phyloP scores from a whole-genome alignment of 2,797 vertebrate species.

The Sitta carolinensis region DNA sequence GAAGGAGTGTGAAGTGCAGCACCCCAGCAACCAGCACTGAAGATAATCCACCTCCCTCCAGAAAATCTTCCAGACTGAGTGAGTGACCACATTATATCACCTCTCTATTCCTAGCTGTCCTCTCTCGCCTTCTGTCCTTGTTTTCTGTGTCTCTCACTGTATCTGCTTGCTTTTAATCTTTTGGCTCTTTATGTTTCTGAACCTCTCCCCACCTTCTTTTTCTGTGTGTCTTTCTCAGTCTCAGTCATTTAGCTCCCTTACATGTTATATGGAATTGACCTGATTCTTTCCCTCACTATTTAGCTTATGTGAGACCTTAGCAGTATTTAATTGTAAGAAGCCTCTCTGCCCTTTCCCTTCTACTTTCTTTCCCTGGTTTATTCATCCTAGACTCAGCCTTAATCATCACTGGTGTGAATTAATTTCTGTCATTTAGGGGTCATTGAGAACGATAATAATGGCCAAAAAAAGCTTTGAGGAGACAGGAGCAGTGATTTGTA shows the following conservation, averaged over 20 bases:
- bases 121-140: not conserved
- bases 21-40: conserved; percentile 30
- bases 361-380: not conserved
- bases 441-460: not conserved
- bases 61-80: conserved; percentile 57
- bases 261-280: not conserved
- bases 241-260: not conserved
- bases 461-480: not conserved
- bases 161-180: not conserved
- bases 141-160: not conserved
- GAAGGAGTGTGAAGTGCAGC: conserved; percentile 68
- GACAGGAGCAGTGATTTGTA: not conserved
- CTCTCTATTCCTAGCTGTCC: not conserved
- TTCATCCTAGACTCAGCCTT: not conserved
- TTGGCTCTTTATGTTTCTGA: not conserved
- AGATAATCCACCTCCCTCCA: conserved; percentile 44
- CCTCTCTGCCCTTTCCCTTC: not conserved
- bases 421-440: not conserved
- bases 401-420: not conserved
- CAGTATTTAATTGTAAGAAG: not conserved
- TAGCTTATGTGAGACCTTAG: not conserved
- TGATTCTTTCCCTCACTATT: not conserved
- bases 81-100: conserved; percentile 51
- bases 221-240: not conserved
- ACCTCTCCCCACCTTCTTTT: conserved; percentile 5